Evolutionary conservation across 1,140 invertebrate genomes (phyloP).

Genomic region (Panulirus ornatus): DNA sequence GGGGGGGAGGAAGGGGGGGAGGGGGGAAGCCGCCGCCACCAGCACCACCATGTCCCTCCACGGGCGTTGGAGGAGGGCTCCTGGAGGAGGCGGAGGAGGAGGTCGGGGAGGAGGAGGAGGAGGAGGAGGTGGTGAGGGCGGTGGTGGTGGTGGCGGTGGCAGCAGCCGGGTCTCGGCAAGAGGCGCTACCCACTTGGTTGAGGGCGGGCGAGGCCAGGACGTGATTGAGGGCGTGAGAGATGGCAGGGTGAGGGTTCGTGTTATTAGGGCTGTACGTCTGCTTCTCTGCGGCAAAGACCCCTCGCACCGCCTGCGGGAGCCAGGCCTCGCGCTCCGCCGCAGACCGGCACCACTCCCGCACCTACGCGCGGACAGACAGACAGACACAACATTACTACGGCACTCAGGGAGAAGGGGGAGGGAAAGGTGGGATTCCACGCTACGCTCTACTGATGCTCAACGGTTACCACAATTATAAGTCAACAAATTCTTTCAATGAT

Average conservation of each 20-base stretch:
- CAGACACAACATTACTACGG: conserved; percentile 52
- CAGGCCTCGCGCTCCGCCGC: conserved; percentile 69
- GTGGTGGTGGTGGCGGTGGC: conserved; percentile 45
- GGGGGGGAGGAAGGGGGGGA: conserved; percentile 20
- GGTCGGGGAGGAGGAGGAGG: conserved; percentile 60
- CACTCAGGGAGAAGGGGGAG: conserved; percentile 37
- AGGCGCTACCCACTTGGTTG: conserved; percentile 71
- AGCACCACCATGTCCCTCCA: conserved; percentile 15
- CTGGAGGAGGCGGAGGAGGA: conserved; percentile 60
- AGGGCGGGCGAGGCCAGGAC: conserved; percentile 69
- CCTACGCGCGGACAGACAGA: conserved; percentile 70
- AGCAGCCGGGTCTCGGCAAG: conserved; percentile 41
- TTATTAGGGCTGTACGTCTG: conserved; percentile 75
- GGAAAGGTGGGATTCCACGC: background rate
- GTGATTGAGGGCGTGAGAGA: conserved; percentile 73
- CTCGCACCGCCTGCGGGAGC: conserved; percentile 73
- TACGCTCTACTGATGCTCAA: background rate
- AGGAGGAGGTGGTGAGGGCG: conserved; percentile 35
- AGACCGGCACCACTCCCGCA: conserved; percentile 68
- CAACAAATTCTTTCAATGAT: background rate
- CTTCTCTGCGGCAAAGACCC: conserved; percentile 74
- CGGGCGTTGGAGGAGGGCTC: conserved; percentile 36
- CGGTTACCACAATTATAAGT: conserved; percentile 1
- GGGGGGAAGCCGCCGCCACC: conserved; percentile 17
- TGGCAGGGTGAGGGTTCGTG: conserved; percentile 73